Percentiles rank a stretch among this genome's conserved stretches.
Conservation (phyloP, 2,797 vertebrate species). For the Aldrovandia affinis region DNA sequence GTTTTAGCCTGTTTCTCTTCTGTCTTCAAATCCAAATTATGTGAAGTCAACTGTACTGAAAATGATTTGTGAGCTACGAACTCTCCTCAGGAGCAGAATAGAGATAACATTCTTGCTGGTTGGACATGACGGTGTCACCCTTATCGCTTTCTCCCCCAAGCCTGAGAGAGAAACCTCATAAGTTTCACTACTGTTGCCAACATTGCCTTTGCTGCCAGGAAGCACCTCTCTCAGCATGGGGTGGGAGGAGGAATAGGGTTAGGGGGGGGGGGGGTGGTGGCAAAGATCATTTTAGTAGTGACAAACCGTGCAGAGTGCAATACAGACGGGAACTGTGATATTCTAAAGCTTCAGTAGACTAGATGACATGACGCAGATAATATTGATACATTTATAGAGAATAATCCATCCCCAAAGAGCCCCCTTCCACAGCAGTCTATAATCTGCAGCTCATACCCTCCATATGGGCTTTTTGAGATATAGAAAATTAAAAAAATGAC, state of each 20-base stretch:
- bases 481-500: neutral
- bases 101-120: conserved; percentile 24
- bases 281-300: conserved; percentile 5
- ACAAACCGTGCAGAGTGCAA: conserved; percentile 4
- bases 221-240: neutral
- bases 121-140: neutral
- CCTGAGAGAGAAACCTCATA: conserved; percentile 5
- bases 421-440: neutral
- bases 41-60: neutral
- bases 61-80: conserved; percentile 6
- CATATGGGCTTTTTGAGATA: neutral
- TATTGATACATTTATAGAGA: neutral
- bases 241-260: conserved; percentile 8
- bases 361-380: neutral
- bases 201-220: neutral
- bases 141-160: conserved; percentile 2
- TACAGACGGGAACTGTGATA: neutral
- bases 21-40: neutral
- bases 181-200: conserved; percentile 6
- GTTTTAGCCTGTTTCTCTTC: neutral
- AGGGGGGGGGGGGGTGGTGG: neutral
- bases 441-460: neutral
- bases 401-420: neutral
- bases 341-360: neutral
- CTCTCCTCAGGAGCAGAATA: conserved; percentile 11